Conservation (phyloP, 1,140 invertebrate species). For the Euwallacea similis region DNA sequence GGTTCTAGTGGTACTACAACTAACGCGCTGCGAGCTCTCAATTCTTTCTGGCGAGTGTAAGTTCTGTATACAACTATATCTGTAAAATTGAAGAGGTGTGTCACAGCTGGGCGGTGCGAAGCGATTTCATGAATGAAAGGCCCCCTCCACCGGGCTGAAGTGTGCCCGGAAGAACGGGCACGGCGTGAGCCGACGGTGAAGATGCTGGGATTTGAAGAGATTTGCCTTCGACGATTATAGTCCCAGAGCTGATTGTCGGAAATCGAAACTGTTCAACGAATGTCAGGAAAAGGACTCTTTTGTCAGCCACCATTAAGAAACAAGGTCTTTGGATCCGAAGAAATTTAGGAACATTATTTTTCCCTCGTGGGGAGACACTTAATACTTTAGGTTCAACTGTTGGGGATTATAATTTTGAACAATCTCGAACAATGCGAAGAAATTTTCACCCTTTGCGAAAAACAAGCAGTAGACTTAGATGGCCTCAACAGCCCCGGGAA, state of each 20-base stretch:
- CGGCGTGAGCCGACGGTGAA: slow-evolving; percentile 24
- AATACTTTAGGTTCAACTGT: too few relatives aligned
- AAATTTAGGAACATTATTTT: too few relatives aligned
- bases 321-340: too few relatives aligned
- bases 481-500: too few relatives aligned
- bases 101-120: slow-evolving; percentile 26
- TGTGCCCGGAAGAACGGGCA: slow-evolving; percentile 26
- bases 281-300: too few relatives aligned
- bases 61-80: slow-evolving; percentile 35
- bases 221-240: slow-evolving; percentile 10
- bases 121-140: slow-evolving; percentile 33
- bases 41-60: slow-evolving; percentile 32
- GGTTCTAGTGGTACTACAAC: not conserved
- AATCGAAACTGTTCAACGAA: too few relatives aligned
- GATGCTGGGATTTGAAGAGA: slow-evolving; percentile 27
- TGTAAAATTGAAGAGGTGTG: slow-evolving; percentile 36
- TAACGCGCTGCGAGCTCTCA: slow-evolving; percentile 11
- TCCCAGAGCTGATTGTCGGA: not conserved
- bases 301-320: too few relatives aligned
- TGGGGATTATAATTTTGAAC: too few relatives aligned
- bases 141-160: slow-evolving; percentile 7
- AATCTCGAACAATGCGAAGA: too few relatives aligned
- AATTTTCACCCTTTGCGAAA: too few relatives aligned
- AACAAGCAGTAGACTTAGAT: too few relatives aligned
- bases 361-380: too few relatives aligned